phyloP scores from a whole-genome alignment of 2,888 invertebrate genomes.

The Nipponacmea schrenckii region DNA sequence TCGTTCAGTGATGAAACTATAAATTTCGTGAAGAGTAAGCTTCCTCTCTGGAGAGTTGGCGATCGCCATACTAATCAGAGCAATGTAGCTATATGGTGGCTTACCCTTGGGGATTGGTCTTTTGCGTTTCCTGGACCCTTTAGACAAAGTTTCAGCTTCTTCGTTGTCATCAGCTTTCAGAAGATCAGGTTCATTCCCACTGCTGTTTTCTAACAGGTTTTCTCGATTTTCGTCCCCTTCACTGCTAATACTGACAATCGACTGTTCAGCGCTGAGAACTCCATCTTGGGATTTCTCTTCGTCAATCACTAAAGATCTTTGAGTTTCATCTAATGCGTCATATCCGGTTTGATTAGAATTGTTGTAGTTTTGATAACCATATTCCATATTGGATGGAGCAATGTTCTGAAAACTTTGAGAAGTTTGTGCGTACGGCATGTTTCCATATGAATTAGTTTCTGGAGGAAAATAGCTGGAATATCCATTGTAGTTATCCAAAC shows the following conservation, averaged over 20 bases:
- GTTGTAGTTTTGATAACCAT: not conserved
- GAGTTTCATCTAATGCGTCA: not conserved
- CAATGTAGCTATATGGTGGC: slow-evolving; percentile 62
- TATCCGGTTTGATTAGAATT: not conserved
- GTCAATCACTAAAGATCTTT: not conserved
- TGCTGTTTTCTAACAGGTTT: not conserved
- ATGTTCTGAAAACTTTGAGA: not conserved
- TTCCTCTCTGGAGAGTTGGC: slow-evolving; percentile 47
- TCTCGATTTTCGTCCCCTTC: not conserved
- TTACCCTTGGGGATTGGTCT: slow-evolving; percentile 54
- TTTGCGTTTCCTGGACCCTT: slow-evolving; percentile 43
- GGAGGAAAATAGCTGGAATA: not conserved
- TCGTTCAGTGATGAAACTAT: slow-evolving; percentile 51
- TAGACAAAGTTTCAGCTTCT: slow-evolving; percentile 2
- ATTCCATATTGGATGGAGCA: not conserved
- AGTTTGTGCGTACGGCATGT: not conserved
- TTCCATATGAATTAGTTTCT: not conserved
- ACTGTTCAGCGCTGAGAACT: not conserved
- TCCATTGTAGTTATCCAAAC: not conserved
- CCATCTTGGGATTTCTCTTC: slow-evolving; percentile 1
- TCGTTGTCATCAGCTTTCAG: slow-evolving; percentile 7
- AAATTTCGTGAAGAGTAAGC: slow-evolving; percentile 53
- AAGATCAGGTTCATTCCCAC: not conserved
- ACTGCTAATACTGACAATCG: not conserved
- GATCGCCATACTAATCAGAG: slow-evolving; percentile 59